Evolutionary conservation across 2,113 vertebrate genomes (phyloP).

Genomic region (Lepisosteus oculatus): DNA sequence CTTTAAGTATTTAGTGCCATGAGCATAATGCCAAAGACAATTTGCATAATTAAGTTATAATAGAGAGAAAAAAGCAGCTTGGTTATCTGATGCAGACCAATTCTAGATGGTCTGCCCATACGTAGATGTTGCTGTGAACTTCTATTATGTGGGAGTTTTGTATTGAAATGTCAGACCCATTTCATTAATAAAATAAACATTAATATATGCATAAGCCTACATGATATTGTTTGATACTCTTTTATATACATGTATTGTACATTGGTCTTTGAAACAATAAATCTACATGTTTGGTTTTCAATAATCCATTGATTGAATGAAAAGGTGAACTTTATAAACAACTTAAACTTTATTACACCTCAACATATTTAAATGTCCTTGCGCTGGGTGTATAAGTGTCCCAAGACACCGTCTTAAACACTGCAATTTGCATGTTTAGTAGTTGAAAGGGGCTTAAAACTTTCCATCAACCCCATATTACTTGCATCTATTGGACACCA

Average conservation of each 20-base stretch:
- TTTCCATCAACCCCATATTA: too few species aligned
- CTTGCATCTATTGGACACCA: too few species aligned
- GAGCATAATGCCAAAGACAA: slow-evolving; percentile 63
- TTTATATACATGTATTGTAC: background rate
- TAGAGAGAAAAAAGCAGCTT: slow-evolving; percentile 39
- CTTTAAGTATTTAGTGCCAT: slow-evolving; percentile 48
- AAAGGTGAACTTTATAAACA: too few species aligned
- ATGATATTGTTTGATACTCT: slow-evolving; percentile 9
- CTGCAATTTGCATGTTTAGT: too few species aligned
- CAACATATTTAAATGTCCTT: too few species aligned
- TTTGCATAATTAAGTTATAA: slow-evolving; percentile 67
- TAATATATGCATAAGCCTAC: slow-evolving; percentile 66
- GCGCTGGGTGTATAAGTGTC: too few species aligned
- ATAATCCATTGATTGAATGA: too few species aligned
- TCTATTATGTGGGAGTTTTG: slow-evolving; percentile 54
- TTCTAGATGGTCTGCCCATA: slow-evolving; percentile 58
- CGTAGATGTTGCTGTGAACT: slow-evolving; percentile 64
- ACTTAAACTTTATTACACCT: too few species aligned
- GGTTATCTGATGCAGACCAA: slow-evolving; percentile 42
- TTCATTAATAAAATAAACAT: slow-evolving; percentile 65
- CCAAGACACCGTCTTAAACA: too few species aligned
- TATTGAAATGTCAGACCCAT: slow-evolving; percentile 66
- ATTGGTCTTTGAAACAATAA: too few species aligned
- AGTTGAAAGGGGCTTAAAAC: too few species aligned
- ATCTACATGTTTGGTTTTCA: too few species aligned